Evolutionary conservation across 2,888 invertebrate genomes (phyloP), one percentile per base, ranked within the genome.

Genomic region (Ichneumoninae sp.): DNA sequence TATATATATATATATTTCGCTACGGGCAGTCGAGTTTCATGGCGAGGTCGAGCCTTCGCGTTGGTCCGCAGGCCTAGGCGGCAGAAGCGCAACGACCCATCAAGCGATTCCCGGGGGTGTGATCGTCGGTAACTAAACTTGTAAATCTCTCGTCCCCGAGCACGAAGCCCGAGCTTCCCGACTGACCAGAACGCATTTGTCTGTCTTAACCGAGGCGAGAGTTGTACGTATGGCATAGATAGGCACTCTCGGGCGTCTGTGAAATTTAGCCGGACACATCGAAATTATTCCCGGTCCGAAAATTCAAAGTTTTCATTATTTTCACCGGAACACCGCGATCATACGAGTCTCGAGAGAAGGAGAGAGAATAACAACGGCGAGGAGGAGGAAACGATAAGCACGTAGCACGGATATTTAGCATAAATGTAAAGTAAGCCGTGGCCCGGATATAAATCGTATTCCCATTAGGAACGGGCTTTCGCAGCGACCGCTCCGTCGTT

Each of bases 141-240:
- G 93, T 93, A 93, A 93, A 93, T 93, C 93, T 93, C 91, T 88
- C 91, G 79, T 81, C 86, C 86, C 86, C 82, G 86, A 70, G 85
- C 85, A 84, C 78, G 88, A 85, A 33, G 16, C 30, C 87, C 87
- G 70, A 85, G 87, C 91, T 90, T 91, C 92, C 92, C 92, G 91
- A 91, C 93, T 93, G 93, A 93, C 93, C 93, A 91, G 91, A 93
- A 93, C 93, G 90, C 93, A 93, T 93, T 93, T 91, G 93, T 93
- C 93, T 93, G 90, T 92, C 93, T 93, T 93, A 92, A 88, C 87
- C 85, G 77, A 81, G 16, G 81, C 78, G 75, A 78, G 75, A 75
- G 22, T 63, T 65, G 8, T 63, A 63, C 36, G 60, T 70, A 69
- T 63, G 22, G 50, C 26, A 19, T 33, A 71, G n/a, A 47, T 30